These are phyloP conservation scores for Lasioglossum pauxillum DNA, from an alignment of 2,888 invertebrate genomes.

Conservation along the genomic window DNA sequence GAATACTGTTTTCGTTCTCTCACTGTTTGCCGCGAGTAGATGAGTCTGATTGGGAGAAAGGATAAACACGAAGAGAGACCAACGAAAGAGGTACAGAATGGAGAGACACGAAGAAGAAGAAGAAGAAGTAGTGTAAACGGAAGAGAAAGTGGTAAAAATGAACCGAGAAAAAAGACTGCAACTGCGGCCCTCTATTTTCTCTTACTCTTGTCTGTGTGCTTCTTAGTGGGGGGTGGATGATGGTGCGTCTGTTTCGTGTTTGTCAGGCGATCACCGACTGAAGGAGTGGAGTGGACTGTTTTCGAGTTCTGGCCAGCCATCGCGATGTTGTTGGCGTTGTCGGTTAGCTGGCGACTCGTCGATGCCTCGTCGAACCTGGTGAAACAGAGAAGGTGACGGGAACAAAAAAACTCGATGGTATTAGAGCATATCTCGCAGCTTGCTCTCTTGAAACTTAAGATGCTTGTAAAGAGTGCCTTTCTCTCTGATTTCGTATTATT, in stretches of 20 bases:
- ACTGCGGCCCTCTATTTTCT: conserved; percentile 78
- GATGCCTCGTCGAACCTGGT: conserved; percentile 81
- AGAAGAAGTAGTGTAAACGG: neutral
- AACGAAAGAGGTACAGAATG: conserved; percentile 6
- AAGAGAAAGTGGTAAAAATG: neutral
- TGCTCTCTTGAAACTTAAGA: conserved; percentile 23
- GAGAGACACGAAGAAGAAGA: conserved; percentile 3
- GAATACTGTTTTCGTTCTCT: conserved; percentile 11
- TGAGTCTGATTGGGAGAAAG: conserved; percentile 14
- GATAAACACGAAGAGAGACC: neutral
- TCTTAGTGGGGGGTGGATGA: conserved; percentile 77
- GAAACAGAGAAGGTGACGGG: conserved; percentile 71
- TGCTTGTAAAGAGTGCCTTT: conserved; percentile 4
- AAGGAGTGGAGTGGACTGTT: conserved; percentile 61
- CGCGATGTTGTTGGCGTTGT: conserved; percentile 75
- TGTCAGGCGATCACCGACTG: conserved; percentile 72
- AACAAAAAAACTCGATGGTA: conserved; percentile 45
- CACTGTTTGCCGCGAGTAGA: neutral
- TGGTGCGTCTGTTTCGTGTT: conserved; percentile 79
- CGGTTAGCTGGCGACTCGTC: conserved; percentile 79
- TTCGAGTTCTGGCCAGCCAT: conserved; percentile 74
- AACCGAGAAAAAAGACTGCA: conserved; percentile 45
- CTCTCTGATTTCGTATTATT: neutral
- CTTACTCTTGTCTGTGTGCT: conserved; percentile 81
- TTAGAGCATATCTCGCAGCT: conserved; percentile 20